Conservation (phyloP, 2,113 vertebrate genomes). For the Ancistrus triradiatus region DNA sequence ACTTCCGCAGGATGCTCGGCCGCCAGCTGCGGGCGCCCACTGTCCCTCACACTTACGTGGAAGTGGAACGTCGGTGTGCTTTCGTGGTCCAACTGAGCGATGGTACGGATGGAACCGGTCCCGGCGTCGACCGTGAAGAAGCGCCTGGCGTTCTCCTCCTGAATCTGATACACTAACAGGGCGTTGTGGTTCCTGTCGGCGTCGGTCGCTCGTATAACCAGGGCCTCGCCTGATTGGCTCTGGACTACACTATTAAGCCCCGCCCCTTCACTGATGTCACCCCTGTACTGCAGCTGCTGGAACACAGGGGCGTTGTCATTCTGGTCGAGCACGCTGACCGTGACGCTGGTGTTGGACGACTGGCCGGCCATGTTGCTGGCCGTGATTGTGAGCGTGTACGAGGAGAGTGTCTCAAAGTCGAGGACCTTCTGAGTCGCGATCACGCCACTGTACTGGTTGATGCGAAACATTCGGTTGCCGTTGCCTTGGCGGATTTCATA, state of each 20-base stretch:
- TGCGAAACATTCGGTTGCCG: slow-evolving; percentile 71
- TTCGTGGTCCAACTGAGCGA: slow-evolving; percentile 88
- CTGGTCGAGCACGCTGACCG: slow-evolving; percentile 85
- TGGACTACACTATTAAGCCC: slow-evolving; percentile 86
- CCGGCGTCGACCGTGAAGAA: slow-evolving; percentile 93
- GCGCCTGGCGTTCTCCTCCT: slow-evolving; percentile 88
- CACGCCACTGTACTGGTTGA: slow-evolving; percentile 94
- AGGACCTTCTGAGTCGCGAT: slow-evolving; percentile 80
- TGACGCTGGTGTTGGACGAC: slow-evolving; percentile 82
- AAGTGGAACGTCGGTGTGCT: slow-evolving; percentile 83
- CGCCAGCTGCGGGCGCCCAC: slow-evolving; percentile 84
- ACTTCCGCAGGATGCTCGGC: slow-evolving; percentile 89
- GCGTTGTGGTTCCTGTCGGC: slow-evolving; percentile 91
- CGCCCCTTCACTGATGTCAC: slow-evolving; percentile 88
- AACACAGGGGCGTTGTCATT: slow-evolving; percentile 93
- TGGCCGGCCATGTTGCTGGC: slow-evolving; percentile 96
- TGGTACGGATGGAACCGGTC: slow-evolving; percentile 92
- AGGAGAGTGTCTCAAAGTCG: slow-evolving; percentile 79
- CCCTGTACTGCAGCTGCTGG: slow-evolving; percentile 78
- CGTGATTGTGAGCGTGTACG: slow-evolving; percentile 80
- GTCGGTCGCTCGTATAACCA: slow-evolving; percentile 87
- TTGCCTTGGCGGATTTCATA: slow-evolving; percentile 90
- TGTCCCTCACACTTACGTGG: slow-evolving; percentile 90
- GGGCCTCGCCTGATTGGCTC: slow-evolving; percentile 72
- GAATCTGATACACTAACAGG: slow-evolving; percentile 89